phyloP scores from a whole-genome alignment of 2,113 vertebrate species.

The Rattus norvegicus region GRCr8 NC_086020.1:49267001-49267500 shows the following conservation, averaged over 20 bases:
- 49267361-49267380: slow-evolving; percentile 93
- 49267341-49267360: slow-evolving; percentile 86
- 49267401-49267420: slow-evolving; percentile 94
- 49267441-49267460: slow-evolving; percentile 89
- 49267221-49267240: slow-evolving; percentile 89
- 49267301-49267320: slow-evolving; percentile 91
- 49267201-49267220: slow-evolving; percentile 86
- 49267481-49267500: slow-evolving; percentile 87
- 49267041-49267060: neutral
- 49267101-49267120: slow-evolving; percentile 86
- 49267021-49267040: neutral
- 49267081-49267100: slow-evolving; percentile 82
- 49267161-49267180: slow-evolving; percentile 67
- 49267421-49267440: slow-evolving; percentile 91
- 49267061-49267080: slow-evolving; percentile 59
- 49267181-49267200: slow-evolving; percentile 83
- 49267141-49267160: slow-evolving; percentile 78
- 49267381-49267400: slow-evolving; percentile 94
- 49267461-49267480: slow-evolving; percentile 92
- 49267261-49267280: slow-evolving; percentile 91
- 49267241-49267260: slow-evolving; percentile 88
- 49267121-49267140: slow-evolving; percentile 82
- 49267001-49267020: neutral
- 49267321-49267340: slow-evolving; percentile 92
- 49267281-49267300: slow-evolving; percentile 94